Percentiles rank a stretch among this genome's conserved stretches.
These are phyloP conservation scores for Enteromius thamalakanensis DNA, from an alignment of 2,797 vertebrate species.

Conservation along the genomic window DNA sequence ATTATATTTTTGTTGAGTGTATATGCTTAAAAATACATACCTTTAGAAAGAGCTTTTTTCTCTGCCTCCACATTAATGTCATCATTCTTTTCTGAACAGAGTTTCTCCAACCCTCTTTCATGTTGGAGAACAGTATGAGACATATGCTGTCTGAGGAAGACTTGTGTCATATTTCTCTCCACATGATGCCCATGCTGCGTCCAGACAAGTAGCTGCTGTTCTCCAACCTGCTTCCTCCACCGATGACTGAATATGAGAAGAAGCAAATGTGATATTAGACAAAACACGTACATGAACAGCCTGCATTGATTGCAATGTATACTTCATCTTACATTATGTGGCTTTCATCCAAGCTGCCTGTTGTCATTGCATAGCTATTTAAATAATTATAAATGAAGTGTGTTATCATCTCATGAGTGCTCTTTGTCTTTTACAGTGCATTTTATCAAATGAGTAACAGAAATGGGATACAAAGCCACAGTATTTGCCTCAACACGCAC, in stretches of 20 bases:
- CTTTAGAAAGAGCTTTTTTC: not conserved
- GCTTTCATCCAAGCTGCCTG: slow-evolving; percentile 13
- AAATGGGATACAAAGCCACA: slow-evolving; percentile 15
- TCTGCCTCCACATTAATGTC: not conserved
- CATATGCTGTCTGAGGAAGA: slow-evolving; percentile 47
- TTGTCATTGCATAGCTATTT: not conserved
- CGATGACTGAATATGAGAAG: not conserved
- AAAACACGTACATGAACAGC: not conserved
- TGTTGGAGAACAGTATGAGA: slow-evolving; percentile 34
- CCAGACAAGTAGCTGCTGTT: slow-evolving; percentile 34
- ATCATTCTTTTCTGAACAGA: not conserved
- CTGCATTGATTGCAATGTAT: slow-evolving; percentile 6
- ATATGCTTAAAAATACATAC: not conserved
- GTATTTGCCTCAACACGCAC: not conserved
- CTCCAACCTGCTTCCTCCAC: slow-evolving; percentile 38
- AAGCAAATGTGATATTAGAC: not conserved
- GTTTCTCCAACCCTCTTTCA: not conserved
- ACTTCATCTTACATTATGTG: slow-evolving; percentile 19
- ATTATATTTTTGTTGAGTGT: no score
- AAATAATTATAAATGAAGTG: not conserved
- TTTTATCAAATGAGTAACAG: slow-evolving; percentile 25
- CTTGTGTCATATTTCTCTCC: slow-evolving; percentile 40
- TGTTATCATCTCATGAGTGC: not conserved
- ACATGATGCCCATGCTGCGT: slow-evolving; percentile 34
- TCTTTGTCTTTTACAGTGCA: not conserved